phyloP scores from a whole-genome alignment of 1,140 invertebrate species.

The Lepidostoma basale region DNA sequence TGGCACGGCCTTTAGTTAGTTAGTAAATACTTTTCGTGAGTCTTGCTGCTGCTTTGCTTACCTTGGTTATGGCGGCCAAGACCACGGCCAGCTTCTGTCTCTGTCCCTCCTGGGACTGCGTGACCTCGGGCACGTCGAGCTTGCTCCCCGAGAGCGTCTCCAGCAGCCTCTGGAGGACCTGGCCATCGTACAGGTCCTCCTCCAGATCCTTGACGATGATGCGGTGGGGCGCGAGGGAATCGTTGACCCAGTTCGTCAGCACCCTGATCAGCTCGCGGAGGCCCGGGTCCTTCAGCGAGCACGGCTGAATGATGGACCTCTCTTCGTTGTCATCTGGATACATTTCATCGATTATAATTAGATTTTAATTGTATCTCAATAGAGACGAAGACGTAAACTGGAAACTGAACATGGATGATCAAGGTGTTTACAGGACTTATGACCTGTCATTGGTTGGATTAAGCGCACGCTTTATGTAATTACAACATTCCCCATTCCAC shows the following conservation, averaged over 20 bases:
- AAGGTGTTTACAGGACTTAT: too few relatives aligned
- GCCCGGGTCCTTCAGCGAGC: conserved; percentile 85
- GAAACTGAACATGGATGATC: too few relatives aligned
- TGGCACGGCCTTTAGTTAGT: too few relatives aligned
- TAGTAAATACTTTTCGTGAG: neutral
- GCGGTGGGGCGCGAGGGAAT: conserved; percentile 93
- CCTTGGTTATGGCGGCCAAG: conserved; percentile 82
- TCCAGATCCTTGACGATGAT: conserved; percentile 98
- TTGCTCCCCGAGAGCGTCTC: conserved; percentile 91
- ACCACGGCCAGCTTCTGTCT: conserved; percentile 92
- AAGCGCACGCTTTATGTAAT: too few relatives aligned
- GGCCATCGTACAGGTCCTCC: conserved; percentile 98
- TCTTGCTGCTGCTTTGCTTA: too few relatives aligned
- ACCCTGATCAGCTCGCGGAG: conserved; percentile 86
- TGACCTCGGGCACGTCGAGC: conserved; percentile 97
- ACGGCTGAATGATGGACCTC: conserved; percentile 91
- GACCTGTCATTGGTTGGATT: too few relatives aligned
- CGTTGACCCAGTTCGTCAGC: conserved; percentile 98
- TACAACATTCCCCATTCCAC: too few relatives aligned
- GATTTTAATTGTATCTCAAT: neutral
- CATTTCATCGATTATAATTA: neutral
- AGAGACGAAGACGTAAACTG: too few relatives aligned
- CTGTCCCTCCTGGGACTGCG: conserved; percentile 97
- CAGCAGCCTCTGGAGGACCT: conserved; percentile 95
- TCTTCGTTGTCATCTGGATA: conserved; percentile 91